Evolutionary conservation across 1,140 invertebrate genomes (phyloP), one percentile per base, ranked within the genome.

Genomic region (Acarapis woodi): DNA sequence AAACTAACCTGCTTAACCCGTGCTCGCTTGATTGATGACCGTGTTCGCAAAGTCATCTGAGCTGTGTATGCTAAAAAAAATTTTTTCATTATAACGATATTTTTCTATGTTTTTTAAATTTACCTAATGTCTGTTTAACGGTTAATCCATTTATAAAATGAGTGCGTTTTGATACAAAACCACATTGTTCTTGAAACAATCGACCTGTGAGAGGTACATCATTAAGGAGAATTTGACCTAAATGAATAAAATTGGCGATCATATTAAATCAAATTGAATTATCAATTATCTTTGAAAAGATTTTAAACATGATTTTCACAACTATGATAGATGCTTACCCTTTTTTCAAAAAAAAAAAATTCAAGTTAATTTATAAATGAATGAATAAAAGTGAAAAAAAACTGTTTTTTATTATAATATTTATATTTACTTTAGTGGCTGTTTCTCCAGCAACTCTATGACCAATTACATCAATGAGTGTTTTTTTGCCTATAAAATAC

Each of bases 391-490:
- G n/a, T n/a, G n/a, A n/a, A n/a, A n/a, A n/a, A n/a, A n/a, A n/a
- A n/a, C n/a, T n/a, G n/a, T n/a, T n/a, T n/a, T n/a, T n/a, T n/a
- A n/a, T n/a, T n/a, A n/a, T n/a, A n/a, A n/a, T n/a, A n/a, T n/a
- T n/a, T n/a, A n/a, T n/a, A n/a, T n/a, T n/a, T n/a, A n/a, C n/a
- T n/a, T 37, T 37, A 5, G 36, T 37, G 4, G 16, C 14, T 20
- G 25, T 26, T 22, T 35, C 69, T 5, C 57, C 55, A 37, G 53
- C 45, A 22, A 58, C 54, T 15, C 59, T 59, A n/a, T 78, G 63
- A 4, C 76, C 72, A 21, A 87, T 82, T 2, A 87, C 78, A 51
- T 87, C 80, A 3, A 88, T 56, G 2, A 88, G 60, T 1, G 80
- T 78, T 37, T 75, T 62, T 52, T 88, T 88, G 0, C 82, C 80